Conservation (phyloP, 2,113 vertebrate genomes). For the Parotia lawesii region DNA sequence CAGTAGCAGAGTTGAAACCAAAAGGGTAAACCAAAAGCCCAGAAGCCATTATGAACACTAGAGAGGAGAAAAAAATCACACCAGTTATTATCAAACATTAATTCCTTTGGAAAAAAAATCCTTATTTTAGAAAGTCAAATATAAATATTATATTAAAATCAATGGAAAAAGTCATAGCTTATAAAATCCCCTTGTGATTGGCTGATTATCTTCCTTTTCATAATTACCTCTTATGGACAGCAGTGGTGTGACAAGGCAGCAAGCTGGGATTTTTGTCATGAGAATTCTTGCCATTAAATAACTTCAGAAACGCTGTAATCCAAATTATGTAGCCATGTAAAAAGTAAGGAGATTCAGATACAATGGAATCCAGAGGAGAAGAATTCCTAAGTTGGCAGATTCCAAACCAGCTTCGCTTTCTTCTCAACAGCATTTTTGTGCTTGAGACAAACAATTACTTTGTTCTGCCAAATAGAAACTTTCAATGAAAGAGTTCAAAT, state of each 20-base stretch:
- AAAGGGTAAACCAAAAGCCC: slow-evolving; percentile 92
- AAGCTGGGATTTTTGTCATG: neutral
- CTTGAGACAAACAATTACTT: neutral
- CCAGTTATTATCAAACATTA: neutral
- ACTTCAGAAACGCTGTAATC: neutral
- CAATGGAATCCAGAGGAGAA: slow-evolving; percentile 18
- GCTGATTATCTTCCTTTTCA: neutral
- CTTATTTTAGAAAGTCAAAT: neutral
- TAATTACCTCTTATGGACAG: neutral
- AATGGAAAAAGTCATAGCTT: neutral
- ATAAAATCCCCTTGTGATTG: neutral
- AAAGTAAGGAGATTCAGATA: neutral
- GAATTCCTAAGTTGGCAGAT: slow-evolving; percentile 6
- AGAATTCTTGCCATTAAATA: neutral
- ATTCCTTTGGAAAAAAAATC: neutral
- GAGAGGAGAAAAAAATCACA: slow-evolving; percentile 26
- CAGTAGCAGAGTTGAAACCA: slow-evolving; percentile 85
- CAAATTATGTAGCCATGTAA: neutral
- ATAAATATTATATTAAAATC: neutral
- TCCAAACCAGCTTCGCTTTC: slow-evolving; percentile 23
- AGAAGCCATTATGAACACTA: slow-evolving; percentile 92
- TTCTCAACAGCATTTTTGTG: slow-evolving; percentile 23
- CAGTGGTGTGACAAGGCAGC: neutral
- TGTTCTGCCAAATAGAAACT: slow-evolving; percentile 11
- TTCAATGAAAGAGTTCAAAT: neutral